phyloP scores from a whole-genome alignment of 2,113 vertebrate species.

The Paradisaea rubra region DNA sequence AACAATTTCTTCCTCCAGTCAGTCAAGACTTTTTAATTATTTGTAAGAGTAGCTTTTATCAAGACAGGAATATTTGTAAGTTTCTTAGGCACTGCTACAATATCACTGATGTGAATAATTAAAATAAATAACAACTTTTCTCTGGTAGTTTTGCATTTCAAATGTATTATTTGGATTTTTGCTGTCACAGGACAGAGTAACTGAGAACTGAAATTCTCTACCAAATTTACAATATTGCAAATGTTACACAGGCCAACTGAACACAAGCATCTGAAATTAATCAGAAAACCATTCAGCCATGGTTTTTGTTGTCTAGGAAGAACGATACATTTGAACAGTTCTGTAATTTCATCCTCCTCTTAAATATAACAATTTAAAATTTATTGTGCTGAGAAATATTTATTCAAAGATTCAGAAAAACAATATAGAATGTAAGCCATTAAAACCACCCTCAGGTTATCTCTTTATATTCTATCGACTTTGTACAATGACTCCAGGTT shows the following conservation, averaged over 20 bases:
- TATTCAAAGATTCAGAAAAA: conserved; percentile 16
- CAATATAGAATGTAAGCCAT: not conserved
- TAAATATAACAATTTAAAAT: conserved; percentile 3
- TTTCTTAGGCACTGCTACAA: not conserved
- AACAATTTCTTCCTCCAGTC: not conserved
- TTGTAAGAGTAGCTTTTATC: not conserved
- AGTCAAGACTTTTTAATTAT: not conserved
- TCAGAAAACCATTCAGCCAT: not conserved
- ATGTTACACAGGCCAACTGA: not conserved
- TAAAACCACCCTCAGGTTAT: not conserved
- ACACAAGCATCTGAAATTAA: not conserved
- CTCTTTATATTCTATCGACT: not conserved
- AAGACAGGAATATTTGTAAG: not conserved
- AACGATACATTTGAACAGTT: not conserved
- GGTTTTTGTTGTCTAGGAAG: not conserved
- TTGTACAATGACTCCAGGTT: not conserved
- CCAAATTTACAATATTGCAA: not conserved
- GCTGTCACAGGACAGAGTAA: not conserved
- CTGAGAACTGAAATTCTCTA: not conserved
- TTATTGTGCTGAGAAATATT: not conserved
- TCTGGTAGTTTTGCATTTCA: not conserved
- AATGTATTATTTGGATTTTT: not conserved
- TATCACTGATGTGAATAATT: not conserved
- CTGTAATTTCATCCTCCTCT: not conserved
- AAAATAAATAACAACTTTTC: not conserved